Evolutionary conservation across 2,113 vertebrate species (phyloP).

Genomic region (Abramis brama): DNA sequence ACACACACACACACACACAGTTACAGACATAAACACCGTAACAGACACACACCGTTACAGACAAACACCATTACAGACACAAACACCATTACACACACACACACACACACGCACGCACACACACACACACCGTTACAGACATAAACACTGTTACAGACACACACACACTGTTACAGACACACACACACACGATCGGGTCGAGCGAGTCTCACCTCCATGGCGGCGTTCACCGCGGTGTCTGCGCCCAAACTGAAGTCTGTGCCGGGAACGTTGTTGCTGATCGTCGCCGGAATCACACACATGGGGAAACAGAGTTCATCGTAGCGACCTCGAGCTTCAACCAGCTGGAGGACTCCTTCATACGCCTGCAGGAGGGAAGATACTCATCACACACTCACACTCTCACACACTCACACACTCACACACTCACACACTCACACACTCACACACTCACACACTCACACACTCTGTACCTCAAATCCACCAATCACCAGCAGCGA

Average conservation of each 20-base stretch:
- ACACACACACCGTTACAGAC: no score
- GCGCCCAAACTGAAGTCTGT: slow-evolving; percentile 95
- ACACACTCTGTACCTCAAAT: slow-evolving; percentile 84
- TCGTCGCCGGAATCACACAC: slow-evolving; percentile 93
- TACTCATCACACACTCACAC: background rate
- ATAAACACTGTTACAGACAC: no score
- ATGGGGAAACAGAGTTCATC: slow-evolving; percentile 93
- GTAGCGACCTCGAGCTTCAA: slow-evolving; percentile 83
- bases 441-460: background rate
- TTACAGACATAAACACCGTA: no score
- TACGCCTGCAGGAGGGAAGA: slow-evolving; percentile 78
- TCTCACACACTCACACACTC: no score
- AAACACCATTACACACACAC: no score
- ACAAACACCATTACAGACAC: no score
- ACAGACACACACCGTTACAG: no score
- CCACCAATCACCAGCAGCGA: slow-evolving; percentile 90
- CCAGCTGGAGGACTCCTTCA: slow-evolving; percentile 90
- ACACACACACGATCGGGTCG: no score
- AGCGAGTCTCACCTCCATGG: slow-evolving; percentile 87
- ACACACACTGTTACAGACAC: no score
- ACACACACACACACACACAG: no score
- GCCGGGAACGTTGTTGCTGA: slow-evolving; percentile 97
- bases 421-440: background rate
- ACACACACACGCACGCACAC: no score
- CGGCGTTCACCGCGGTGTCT: slow-evolving; percentile 92